Evolutionary conservation across 2,797 vertebrate species (phyloP), one percentile per base, ranked within the genome.

Genomic region (Sciaenops ocellatus): DNA sequence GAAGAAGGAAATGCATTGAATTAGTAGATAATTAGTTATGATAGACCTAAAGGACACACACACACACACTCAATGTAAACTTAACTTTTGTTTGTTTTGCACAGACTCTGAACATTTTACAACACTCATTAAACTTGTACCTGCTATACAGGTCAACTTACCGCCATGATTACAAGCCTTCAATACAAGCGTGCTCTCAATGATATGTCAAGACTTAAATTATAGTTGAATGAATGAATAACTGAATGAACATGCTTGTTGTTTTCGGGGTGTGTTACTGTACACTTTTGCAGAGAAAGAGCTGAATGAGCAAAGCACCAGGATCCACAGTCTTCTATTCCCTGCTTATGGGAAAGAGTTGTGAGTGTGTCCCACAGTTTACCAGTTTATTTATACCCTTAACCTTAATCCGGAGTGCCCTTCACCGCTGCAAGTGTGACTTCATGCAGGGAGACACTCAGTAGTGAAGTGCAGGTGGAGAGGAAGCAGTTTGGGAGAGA

Each of bases 401-500:
- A 85, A 83, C 84, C 84, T 83, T 81, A 81, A 85, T 83, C 75
- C 48, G 2, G 63, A 83, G 68, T 69, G 77, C n/a, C 73, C 82
- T 84, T 84, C 77, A 80, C 64, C 73, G 77, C 77, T 70, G 68
- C 15, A 22, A 73, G 64, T 57, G 77, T 73, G 76, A 67, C 64
- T 69, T 67, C 82, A 64, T 38, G 79, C 65, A 65, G 74, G 28
- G 74, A 16, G 50, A 71, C 30, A 7, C 46, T 76, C 76, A n/a
- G 18, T 18, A 30, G 55, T 73, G 10, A 62, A 48, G 59, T 20
- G 30, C 69, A 69, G 67, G 66, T 69, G 38, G 68, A 83, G 65
- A 57, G 41, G 26, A 80, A 15, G 63, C 68, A 69, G 55, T 67
- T 67, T 62, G 61, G 57, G 30, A 15, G 41, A 47, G 20, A 68